Evolutionary conservation across 2,113 vertebrate genomes (phyloP).

Genomic region (Furnarius figulus): DNA sequence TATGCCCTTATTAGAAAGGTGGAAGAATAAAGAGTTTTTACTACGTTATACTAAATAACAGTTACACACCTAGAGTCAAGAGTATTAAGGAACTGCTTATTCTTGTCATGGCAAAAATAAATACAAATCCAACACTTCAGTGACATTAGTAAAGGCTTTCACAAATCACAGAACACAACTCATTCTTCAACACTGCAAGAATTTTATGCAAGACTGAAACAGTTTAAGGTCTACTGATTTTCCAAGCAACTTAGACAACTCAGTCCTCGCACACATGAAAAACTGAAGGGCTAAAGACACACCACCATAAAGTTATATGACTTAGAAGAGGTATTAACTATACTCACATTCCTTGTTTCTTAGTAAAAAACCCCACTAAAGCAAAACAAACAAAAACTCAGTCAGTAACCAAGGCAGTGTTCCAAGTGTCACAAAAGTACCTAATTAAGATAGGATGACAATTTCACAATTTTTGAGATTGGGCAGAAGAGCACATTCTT

Average conservation of each 20-base stretch:
- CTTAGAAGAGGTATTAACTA: not conserved
- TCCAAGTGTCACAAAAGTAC: not conserved
- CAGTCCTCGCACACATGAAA: not conserved
- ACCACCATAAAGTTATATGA: not conserved
- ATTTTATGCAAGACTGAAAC: not conserved
- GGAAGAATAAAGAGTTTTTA: not conserved
- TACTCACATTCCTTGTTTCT: accelerated
- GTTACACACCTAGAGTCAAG: not conserved
- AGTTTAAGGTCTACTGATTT: not conserved
- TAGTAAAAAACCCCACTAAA: not conserved
- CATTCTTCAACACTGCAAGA: not conserved
- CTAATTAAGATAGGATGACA: not conserved
- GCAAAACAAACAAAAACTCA: no score
- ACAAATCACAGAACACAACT: not conserved
- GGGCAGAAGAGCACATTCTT: not conserved
- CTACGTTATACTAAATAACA: not conserved
- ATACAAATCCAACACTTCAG: not conserved
- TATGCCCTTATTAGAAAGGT: not conserved
- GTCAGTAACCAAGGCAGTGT: not conserved
- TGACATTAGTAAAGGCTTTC: not conserved
- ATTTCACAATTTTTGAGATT: not conserved
- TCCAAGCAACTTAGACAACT: not conserved
- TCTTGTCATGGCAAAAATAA: not conserved
- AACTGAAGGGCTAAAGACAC: not conserved
- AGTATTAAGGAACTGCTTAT: not conserved